phyloP scores from a whole-genome alignment of 2,113 vertebrate genomes.

The Carollia perspicillata region DNA sequence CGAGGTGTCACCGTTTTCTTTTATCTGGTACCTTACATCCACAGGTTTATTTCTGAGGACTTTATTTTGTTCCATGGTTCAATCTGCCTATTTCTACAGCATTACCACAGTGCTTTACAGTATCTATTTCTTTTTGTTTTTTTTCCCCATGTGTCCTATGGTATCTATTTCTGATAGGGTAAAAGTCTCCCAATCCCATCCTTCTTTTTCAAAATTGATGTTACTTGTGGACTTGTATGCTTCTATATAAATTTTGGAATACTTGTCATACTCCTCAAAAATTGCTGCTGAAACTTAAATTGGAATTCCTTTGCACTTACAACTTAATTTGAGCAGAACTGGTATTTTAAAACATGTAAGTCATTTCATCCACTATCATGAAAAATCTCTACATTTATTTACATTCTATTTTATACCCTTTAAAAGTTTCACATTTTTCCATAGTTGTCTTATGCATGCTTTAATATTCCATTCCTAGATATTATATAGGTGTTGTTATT shows the following conservation, averaged over 20 bases:
- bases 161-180: background rate
- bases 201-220: background rate
- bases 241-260: background rate
- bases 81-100: background rate
- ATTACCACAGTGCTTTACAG: background rate
- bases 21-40: background rate
- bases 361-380: background rate
- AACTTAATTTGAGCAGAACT: background rate
- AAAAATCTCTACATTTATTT: background rate
- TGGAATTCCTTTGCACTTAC: background rate
- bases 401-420: background rate
- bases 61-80: constrained; percentile 1
- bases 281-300: background rate
- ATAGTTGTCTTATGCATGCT: background rate
- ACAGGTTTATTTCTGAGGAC: background rate
- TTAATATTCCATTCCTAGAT: background rate
- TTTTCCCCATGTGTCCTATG: too few species aligned
- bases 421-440: background rate
- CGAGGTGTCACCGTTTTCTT: background rate
- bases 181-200: background rate
- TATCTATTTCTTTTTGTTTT: background rate
- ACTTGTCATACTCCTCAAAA: background rate
- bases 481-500: background rate
- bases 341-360: background rate
- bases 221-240: background rate